A percentile compares a stretch with the other conserved stretches of the same genome.
These are phyloP conservation scores for Pristionchus exspectatus DNA, from an alignment of 2,888 invertebrate species.

Conservation along the genomic window DNA sequence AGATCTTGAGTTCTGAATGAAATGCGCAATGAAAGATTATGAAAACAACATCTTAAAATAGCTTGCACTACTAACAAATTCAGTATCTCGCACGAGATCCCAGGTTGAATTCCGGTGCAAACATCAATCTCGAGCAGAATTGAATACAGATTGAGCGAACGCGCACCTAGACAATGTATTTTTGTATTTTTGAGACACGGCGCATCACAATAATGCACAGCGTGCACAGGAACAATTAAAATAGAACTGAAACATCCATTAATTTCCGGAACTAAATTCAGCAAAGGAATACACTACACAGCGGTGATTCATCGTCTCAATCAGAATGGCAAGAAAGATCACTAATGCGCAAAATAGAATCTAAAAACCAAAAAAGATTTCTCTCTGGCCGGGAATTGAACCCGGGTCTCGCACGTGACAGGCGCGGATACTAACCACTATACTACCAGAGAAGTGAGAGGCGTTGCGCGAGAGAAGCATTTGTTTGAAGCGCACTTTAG, in stretches of 20 bases:
- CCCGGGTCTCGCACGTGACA: conserved; percentile 68
- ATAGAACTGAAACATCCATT: too few species aligned
- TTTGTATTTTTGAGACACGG: background rate
- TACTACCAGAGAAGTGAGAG: conserved; percentile 58
- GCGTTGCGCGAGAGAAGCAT: background rate
- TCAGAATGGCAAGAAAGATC: background rate
- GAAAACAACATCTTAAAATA: too few species aligned
- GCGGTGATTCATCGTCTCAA: background rate
- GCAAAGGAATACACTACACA: too few species aligned
- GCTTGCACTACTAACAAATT: too few species aligned
- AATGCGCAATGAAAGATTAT: too few species aligned
- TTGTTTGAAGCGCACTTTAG: background rate
- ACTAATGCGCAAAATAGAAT: background rate
- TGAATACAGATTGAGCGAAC: background rate
- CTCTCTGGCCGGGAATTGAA: conserved; percentile 67
- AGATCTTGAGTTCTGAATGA: too few species aligned
- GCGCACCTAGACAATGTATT: background rate
- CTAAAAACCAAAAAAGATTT: conserved; percentile 53
- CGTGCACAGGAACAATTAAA: too few species aligned
- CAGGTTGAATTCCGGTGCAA: background rate
- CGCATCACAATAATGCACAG: background rate
- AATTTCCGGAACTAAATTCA: too few species aligned
- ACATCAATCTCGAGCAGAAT: background rate
- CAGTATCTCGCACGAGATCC: background rate
- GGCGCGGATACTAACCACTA: conserved; percentile 68